These are phyloP conservation scores for Cossypha heuglini DNA, from an alignment of 2,797 vertebrate genomes.

Conservation along the genomic window DNA sequence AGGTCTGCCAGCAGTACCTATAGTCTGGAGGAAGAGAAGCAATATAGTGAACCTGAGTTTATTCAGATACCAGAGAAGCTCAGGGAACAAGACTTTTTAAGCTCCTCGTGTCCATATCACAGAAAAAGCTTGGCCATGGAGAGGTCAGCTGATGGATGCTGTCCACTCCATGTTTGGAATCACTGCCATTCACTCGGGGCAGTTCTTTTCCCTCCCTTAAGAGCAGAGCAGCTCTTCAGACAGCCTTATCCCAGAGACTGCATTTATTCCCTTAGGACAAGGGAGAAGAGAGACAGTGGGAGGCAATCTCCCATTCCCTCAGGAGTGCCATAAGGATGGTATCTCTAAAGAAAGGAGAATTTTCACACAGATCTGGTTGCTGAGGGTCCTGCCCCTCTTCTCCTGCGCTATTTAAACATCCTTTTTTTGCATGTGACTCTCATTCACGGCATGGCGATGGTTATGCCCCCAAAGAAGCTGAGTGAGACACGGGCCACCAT, in stretches of 20 bases:
- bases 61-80: background rate
- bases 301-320: background rate
- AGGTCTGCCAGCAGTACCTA: background rate
- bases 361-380: background rate
- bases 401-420: background rate
- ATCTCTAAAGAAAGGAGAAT: background rate
- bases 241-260: background rate
- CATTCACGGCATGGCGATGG: background rate
- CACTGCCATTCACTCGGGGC: background rate
- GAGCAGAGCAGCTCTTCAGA: background rate
- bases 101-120: background rate
- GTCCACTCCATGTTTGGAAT: background rate
- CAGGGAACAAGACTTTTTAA: background rate
- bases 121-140: background rate
- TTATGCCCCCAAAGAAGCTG: background rate
- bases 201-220: background rate
- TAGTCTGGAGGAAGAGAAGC: constrained; percentile 45
- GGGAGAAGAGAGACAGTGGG: background rate
- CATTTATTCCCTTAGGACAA: background rate
- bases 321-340: background rate
- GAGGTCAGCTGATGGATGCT: background rate
- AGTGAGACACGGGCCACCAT: rapidly evolving
- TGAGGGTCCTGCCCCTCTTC: background rate
- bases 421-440: background rate
- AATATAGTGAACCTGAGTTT: background rate